Base-by-base conservation (phyloP, 2,888 invertebrate genomes). In the Electrophaes corylata region DNA sequence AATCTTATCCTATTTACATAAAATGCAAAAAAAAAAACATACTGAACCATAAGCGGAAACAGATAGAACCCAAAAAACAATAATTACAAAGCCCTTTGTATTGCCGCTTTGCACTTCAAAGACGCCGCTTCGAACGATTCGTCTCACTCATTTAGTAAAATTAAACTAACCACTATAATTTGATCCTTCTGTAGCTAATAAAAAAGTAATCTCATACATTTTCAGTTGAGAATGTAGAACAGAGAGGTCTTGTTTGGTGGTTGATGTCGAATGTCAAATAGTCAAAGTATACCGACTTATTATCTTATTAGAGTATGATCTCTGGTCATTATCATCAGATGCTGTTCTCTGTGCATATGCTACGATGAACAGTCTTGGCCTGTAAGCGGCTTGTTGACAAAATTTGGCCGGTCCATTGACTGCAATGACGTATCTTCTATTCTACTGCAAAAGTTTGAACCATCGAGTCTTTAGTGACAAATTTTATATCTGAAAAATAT, bases 101-200 rank as follows among this genome's bases (percentile, higher is more conserved):
- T 75, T 69, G 74, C 87, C 84, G 84, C 83, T 70, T 67, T 61
- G 60, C 65, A 76, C 75, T 82, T 88, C 84, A 90, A 88, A 90
- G 71, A 58, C n/a, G 71, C 90, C 90, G 89, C 79, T 16, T 65
- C 83, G 90, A 90, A 83, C 89, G 90, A 91, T 91, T 90, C 87
- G 88, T 90, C 86, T 75, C 81, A 81, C 78, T 86, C 81, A 83
- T 86, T 88, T 81, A 86, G 78, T 77, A 75, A 77, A 73, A 82
- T 83, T 82, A 81, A 16, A 43, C 57, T 11, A 57, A 62, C 87
- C 86, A 84, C 46, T 62, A 31, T 65, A 57, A 29, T 20, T 37
- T 61, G 69, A 59, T 3, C 66, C 48, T 3, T 53, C 0, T 8
- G 8, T 26, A 37, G 43, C 16, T 6, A 50, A 10, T 0, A 43